Percentiles rank a stretch among this genome's conserved stretches.
Evolutionary conservation across 37 sponge, comb jelly and placozoan genomes (phyloP).

Genomic region (Ephydatia muelleri): DNA sequence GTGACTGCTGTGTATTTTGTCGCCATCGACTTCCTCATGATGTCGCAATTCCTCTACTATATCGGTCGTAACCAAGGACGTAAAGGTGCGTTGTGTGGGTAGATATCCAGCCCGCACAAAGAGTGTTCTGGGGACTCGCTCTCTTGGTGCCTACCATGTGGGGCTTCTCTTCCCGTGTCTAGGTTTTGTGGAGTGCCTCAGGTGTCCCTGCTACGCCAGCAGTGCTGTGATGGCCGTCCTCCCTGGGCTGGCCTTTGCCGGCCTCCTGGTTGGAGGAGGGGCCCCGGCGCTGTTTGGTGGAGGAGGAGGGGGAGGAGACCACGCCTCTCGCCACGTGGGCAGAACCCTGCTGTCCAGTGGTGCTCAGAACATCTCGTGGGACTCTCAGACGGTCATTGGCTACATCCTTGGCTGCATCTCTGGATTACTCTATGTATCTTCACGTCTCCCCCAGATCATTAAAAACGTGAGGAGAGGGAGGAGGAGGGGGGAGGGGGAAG

Average conservation of each 20-base stretch:
- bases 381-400: constrained; percentile 22
- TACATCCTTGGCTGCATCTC: constrained; percentile 69
- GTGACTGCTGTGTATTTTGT: constrained; percentile 66
- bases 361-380: not conserved
- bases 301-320: not conserved
- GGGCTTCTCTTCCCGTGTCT: too few species aligned
- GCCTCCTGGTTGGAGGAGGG: not conserved
- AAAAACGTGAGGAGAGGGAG: constrained; percentile 81
- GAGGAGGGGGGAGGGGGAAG: too few species aligned
- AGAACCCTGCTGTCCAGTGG: too few species aligned
- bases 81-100: constrained; percentile 1
- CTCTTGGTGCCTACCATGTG: too few species aligned
- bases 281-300: not conserved
- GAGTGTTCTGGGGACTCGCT: too few species aligned
- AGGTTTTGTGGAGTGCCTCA: too few species aligned
- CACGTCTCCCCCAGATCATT: constrained; percentile 60
- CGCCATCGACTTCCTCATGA: constrained; percentile 33
- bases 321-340: not conserved
- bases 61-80: constrained; percentile 26
- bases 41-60: constrained; percentile 49
- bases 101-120: too few species aligned
- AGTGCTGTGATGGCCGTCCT: not conserved
- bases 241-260: not conserved
- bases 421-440: constrained; percentile 40
- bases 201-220: not conserved